Evolutionary conservation across 2,797 vertebrate genomes (phyloP).

Genomic region (Hydrophis major): DNA sequence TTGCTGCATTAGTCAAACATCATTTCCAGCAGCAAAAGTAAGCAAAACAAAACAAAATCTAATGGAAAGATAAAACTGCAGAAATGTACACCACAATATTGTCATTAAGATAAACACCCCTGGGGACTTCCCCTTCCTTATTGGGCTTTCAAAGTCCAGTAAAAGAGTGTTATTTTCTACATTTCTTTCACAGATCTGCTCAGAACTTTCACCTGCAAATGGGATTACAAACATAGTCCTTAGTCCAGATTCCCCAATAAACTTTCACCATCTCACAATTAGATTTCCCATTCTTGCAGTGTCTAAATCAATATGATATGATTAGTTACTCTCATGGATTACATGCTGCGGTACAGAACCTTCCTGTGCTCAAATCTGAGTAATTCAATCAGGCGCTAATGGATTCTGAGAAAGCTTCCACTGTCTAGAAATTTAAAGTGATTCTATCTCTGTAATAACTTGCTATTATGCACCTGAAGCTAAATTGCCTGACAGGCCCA

Average conservation of each 20-base stretch:
- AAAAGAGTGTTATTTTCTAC: slow-evolving; percentile 23
- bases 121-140: slow-evolving; percentile 1
- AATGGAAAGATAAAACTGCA: background rate
- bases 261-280: slow-evolving; percentile 77
- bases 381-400: slow-evolving; percentile 82
- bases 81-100: slow-evolving; percentile 5
- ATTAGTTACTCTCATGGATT: slow-evolving; percentile 76
- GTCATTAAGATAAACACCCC: slow-evolving; percentile 11
- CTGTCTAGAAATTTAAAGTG: slow-evolving; percentile 74
- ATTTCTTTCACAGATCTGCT: slow-evolving; percentile 61
- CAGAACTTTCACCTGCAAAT: slow-evolving; percentile 77
- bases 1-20: background rate
- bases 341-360: slow-evolving; percentile 75
- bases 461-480: slow-evolving; percentile 72
- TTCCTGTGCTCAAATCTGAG: slow-evolving; percentile 73
- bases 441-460: slow-evolving; percentile 71
- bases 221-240: slow-evolving; percentile 78
- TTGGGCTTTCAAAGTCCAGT: slow-evolving; percentile 31
- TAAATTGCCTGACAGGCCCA: slow-evolving; percentile 68
- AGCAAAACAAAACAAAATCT: background rate
- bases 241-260: slow-evolving; percentile 76
- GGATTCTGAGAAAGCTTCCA: slow-evolving; percentile 74
- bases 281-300: slow-evolving; percentile 78
- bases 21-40: background rate
- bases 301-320: slow-evolving; percentile 81